phyloP scores from a whole-genome alignment of 2,113 vertebrate species.

The Platycercus adscitus region DNA sequence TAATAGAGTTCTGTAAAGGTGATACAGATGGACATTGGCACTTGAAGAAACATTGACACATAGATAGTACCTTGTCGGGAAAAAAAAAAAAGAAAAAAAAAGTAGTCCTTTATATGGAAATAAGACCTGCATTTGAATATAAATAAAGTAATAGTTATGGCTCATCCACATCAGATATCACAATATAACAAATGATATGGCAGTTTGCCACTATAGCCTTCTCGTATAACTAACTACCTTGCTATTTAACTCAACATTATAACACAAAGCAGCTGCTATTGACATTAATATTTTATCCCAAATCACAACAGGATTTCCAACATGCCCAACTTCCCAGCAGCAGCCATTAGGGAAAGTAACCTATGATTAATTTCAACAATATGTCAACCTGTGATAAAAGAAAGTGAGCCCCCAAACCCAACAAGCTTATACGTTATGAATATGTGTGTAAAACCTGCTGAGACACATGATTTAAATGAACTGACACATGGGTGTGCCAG shows the following conservation, averaged over 20 bases:
- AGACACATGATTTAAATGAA: constrained; percentile 10
- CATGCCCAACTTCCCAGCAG: background rate
- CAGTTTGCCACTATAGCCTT: background rate
- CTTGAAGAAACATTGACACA: background rate
- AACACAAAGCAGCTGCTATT: background rate
- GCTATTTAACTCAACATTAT: background rate
- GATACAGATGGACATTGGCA: accelerated
- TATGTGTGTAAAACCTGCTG: background rate
- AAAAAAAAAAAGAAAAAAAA: background rate
- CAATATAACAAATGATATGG: background rate
- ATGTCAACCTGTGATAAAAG: background rate
- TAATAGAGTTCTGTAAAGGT: background rate
- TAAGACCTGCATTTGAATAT: background rate
- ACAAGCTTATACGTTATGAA: background rate
- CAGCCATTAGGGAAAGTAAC: background rate
- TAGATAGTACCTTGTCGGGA: background rate
- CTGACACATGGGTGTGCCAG: background rate
- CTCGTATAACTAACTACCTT: background rate
- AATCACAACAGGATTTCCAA: background rate
- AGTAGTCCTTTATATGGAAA: background rate
- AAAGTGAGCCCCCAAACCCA: background rate
- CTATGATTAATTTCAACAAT: constrained; percentile 30
- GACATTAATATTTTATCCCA: background rate
- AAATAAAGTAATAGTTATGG: background rate
- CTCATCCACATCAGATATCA: background rate